A percentile compares a stretch with the other conserved stretches of the same genome.
Conservation (phyloP, 1,140 invertebrate species). For the Drosophila sturtevanti region DNA sequence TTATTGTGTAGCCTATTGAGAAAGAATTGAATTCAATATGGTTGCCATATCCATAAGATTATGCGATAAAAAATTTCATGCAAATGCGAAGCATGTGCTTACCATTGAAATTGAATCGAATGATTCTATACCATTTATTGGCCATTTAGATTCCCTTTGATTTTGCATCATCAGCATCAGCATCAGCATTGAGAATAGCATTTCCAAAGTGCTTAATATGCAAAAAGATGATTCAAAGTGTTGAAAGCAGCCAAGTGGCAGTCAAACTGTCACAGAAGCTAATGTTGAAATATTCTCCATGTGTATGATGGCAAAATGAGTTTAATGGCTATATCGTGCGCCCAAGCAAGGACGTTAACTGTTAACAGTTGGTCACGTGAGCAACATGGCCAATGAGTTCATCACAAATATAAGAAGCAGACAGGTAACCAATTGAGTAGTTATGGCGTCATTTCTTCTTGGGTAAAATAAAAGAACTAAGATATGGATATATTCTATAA, state of each 20-base stretch:
- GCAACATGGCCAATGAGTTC: slow-evolving; percentile 35
- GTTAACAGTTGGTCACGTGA: slow-evolving; percentile 43
- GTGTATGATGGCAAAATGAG: slow-evolving; percentile 27
- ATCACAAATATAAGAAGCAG: neutral
- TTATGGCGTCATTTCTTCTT: slow-evolving; percentile 22
- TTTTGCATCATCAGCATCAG: neutral
- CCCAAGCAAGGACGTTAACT: slow-evolving; percentile 24
- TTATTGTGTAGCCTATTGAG: slow-evolving; percentile 29
- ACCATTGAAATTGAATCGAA: slow-evolving; percentile 40
- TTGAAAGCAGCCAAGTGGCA: slow-evolving; percentile 5
- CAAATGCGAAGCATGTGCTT: slow-evolving; percentile 30
- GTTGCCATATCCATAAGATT: slow-evolving; percentile 30
- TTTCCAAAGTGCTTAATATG: slow-evolving; percentile 5
- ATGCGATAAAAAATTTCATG: slow-evolving; percentile 48
- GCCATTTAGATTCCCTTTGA: slow-evolving; percentile 22
- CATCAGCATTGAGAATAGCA: too few relatives aligned
- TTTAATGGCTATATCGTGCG: slow-evolving; percentile 47
- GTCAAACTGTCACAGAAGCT: slow-evolving; percentile 21
- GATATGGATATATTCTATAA: neutral
- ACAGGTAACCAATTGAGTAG: neutral
- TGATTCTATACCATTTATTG: slow-evolving; percentile 35
- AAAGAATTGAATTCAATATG: slow-evolving; percentile 18
- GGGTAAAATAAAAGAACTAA: slow-evolving; percentile 3
- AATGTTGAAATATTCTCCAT: neutral
- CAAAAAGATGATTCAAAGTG: slow-evolving; percentile 17